phyloP scores from a whole-genome alignment of 2,797 vertebrate genomes.

The Microcaecilia unicolor region DNA sequence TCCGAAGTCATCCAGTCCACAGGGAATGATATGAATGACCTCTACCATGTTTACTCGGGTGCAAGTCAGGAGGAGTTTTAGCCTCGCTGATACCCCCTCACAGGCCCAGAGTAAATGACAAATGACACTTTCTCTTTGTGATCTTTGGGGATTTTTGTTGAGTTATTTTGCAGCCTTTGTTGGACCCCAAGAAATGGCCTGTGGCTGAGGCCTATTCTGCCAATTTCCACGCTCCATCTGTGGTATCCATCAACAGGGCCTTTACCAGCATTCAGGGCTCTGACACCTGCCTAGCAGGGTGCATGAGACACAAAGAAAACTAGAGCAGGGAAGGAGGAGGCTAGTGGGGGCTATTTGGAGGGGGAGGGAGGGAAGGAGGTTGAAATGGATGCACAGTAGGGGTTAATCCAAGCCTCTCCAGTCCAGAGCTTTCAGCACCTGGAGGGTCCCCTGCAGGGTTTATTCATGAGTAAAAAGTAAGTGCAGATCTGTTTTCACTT shows the following conservation, averaged over 20 bases:
- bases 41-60: conserved; percentile 69
- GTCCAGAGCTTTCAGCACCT: conserved; percentile 75
- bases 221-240: conserved; percentile 99
- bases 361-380: conserved; percentile 24
- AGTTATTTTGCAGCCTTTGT: conserved; percentile 88
- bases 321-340: conserved; percentile 56
- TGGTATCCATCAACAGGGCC: conserved; percentile 91
- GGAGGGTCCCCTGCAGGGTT: conserved; percentile 48
- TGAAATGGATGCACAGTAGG: conserved; percentile 63
- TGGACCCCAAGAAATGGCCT: conserved; percentile 73
- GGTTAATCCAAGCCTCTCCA: conserved; percentile 80
- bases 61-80: conserved; percentile 45
- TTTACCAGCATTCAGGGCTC: conserved; percentile 78
- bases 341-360: conserved; percentile 31
- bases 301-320: conserved; percentile 68
- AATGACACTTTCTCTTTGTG: conserved; percentile 95
- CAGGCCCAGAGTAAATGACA: conserved; percentile 74
- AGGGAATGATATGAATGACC: conserved; percentile 47
- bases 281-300: conserved; percentile 96
- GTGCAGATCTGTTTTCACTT: not conserved
- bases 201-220: conserved; percentile 86
- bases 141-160: conserved; percentile 79
- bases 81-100: conserved; percentile 62
- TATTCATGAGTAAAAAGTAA: conserved; percentile 23
- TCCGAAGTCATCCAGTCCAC: conserved; percentile 10